Base-by-base conservation (phyloP, 1,140 invertebrate genomes). In the Anagrus nilaparvatae region DNA sequence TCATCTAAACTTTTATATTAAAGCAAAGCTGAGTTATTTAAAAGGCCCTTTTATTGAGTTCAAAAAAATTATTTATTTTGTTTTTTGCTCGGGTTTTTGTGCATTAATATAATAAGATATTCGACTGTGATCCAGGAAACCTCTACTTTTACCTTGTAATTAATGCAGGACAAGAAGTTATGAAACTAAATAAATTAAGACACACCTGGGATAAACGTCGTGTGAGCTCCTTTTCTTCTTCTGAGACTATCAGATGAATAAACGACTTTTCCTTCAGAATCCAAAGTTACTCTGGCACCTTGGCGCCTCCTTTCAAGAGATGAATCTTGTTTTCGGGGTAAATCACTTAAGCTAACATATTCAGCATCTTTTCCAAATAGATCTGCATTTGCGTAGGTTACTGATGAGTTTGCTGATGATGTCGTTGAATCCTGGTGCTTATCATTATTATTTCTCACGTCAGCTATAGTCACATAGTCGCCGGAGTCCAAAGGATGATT, bases 221-320 rank as follows among this genome's bases (percentile, higher is more conserved):
- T 85, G 50, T 87, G 82, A 9, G 82, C 76, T 35, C 81, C 79
- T 70, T 88, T 85, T 56, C 82, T 73, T 54, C 85, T 71, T 58
- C 79, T 81, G 40, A 92, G 64, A 58, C 87, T 91, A 52, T 92
- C 88, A 1, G 87, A 92, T 41, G 84, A 84, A 60, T 86, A 93
- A 29, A 93, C 81, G 31, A 92, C 85, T 72, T 87, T 86, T 12
- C 88, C 89, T 53, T 89, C 83, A 2, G 88, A 82, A 61, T 91
- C 85, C 21, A 92, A 61, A 10, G 82, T 87, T 1, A 91, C 87
- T 54, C 85, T 75, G 6, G 85, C 85, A 16, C 85, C 84, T 55
- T 77, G 78, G 37, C 74, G 69, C 50, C 56, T 71, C 55, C 61
- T 73, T 54, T 74, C 72, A 21, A 73, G 46, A 2, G 71, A 73